phyloP scores from a whole-genome alignment of 2,888 invertebrate species.

The Thecophora atra region DNA sequence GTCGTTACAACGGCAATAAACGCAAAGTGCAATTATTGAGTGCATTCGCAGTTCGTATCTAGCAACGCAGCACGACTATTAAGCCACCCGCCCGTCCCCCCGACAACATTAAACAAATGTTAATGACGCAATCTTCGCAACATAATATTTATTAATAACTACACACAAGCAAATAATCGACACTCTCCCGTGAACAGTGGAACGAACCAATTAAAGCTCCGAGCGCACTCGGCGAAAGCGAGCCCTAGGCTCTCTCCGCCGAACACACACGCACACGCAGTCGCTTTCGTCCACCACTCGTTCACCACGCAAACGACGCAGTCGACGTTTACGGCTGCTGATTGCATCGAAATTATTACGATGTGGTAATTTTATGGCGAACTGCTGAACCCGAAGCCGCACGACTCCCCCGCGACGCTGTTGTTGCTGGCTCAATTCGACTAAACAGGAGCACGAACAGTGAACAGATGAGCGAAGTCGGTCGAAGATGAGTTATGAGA shows the following conservation, averaged over 20 bases:
- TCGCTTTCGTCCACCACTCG: constrained; percentile 6
- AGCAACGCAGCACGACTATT: not conserved
- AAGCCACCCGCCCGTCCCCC: not conserved
- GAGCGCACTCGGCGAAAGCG: not conserved
- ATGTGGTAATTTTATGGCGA: constrained; percentile 55
- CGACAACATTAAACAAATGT: constrained; percentile 27
- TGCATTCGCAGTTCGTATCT: constrained; percentile 17
- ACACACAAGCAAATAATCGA: constrained; percentile 27
- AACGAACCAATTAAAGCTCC: not conserved
- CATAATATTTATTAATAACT: constrained; percentile 40
- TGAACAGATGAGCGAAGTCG: not conserved
- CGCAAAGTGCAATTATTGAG: constrained; percentile 28
- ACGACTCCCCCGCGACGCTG: not conserved
- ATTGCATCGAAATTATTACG: constrained; percentile 54
- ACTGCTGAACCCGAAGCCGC: constrained; percentile 20
- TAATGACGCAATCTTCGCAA: constrained; percentile 35
- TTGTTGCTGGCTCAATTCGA: not conserved
- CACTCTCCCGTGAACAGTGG: not conserved
- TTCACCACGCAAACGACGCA: constrained; percentile 13
- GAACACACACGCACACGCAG: constrained; percentile 9
- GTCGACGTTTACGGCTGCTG: constrained; percentile 38
- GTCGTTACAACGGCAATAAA: constrained; percentile 27
- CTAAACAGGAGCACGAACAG: not conserved
- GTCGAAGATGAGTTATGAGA: no score
- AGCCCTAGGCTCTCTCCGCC: not conserved